phyloP scores from a whole-genome alignment of 2,797 vertebrate species.

The Pagetopsis macropterus region DNA sequence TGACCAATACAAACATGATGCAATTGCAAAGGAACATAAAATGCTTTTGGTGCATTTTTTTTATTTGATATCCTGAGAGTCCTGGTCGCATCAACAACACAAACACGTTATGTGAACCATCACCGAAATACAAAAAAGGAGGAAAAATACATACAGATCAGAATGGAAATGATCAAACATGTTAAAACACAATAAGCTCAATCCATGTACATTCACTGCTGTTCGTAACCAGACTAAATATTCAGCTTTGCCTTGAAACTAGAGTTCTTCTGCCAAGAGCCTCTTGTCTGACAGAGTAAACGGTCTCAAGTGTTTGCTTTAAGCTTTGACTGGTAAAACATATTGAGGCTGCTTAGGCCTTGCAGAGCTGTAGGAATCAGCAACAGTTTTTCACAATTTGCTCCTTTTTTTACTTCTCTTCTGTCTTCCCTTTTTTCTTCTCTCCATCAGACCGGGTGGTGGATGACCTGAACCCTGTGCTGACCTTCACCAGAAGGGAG shows the following conservation, averaged over 20 bases:
- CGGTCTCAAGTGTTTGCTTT: conserved; percentile 38
- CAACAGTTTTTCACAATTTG: not conserved
- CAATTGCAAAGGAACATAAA: not conserved
- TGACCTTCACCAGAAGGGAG: conserved; percentile 94
- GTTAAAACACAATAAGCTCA: not conserved
- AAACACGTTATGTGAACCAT: not conserved
- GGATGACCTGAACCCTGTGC: conserved; percentile 95
- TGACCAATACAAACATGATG: not conserved
- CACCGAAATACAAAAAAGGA: not conserved
- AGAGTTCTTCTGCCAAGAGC: conserved; percentile 20
- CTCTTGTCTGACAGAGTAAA: conserved; percentile 43
- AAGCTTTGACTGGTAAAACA: conserved; percentile 17
- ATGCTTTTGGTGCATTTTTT: not conserved
- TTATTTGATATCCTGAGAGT: not conserved
- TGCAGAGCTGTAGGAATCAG: conserved; percentile 1
- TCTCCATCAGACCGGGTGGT: conserved; percentile 90
- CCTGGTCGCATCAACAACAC: not conserved
- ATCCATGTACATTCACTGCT: not conserved
- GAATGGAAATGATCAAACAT: not conserved
- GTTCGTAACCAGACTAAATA: conserved; percentile 17
- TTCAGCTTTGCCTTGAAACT: conserved; percentile 23
- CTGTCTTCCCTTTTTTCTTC: not conserved
- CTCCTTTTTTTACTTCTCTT: not conserved
- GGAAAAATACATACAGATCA: not conserved
- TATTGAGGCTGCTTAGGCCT: not conserved